Evolutionary conservation across 2,797 vertebrate genomes (phyloP).

Genomic region (Distichodus sexfasciatus): DNA sequence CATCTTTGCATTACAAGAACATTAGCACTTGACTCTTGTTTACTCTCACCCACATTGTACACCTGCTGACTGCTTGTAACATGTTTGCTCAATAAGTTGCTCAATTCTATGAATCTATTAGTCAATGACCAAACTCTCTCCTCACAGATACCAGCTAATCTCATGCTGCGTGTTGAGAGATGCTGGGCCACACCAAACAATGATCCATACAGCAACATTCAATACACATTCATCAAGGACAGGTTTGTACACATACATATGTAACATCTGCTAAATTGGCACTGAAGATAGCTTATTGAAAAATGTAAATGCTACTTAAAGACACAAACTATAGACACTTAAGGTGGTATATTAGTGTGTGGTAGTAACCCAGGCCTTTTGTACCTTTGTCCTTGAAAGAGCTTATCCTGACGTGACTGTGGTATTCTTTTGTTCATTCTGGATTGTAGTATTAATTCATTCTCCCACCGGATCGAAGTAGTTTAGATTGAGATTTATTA

Average conservation of each 20-base stretch:
- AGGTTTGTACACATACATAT: conserved; percentile 57
- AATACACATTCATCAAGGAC: conserved; percentile 76
- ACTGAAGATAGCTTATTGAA: background rate
- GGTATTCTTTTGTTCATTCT: too few relatives aligned
- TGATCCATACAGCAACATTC: conserved; percentile 72
- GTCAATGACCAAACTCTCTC: conserved; percentile 34
- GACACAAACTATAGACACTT: too few relatives aligned
- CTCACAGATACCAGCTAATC: conserved; percentile 69
- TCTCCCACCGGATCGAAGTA: too few relatives aligned
- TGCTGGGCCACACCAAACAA: conserved; percentile 79
- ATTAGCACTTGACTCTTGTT: conserved; percentile 56
- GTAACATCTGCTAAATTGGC: background rate
- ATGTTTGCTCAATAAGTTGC: conserved; percentile 5
- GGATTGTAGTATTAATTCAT: too few relatives aligned
- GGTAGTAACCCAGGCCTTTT: background rate
- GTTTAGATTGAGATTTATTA: too few relatives aligned
- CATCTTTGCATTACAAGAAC: conserved; percentile 16
- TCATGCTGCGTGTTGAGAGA: conserved; percentile 73
- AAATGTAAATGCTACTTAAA: background rate
- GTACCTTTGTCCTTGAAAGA: too few relatives aligned
- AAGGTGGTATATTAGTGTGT: background rate
- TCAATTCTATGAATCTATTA: conserved; percentile 17
- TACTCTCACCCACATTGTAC: conserved; percentile 53
- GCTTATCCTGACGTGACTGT: too few relatives aligned
- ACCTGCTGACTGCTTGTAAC: conserved; percentile 29